phyloP scores from a whole-genome alignment of 2,888 invertebrate genomes.

The Teleiodes luculella region DNA sequence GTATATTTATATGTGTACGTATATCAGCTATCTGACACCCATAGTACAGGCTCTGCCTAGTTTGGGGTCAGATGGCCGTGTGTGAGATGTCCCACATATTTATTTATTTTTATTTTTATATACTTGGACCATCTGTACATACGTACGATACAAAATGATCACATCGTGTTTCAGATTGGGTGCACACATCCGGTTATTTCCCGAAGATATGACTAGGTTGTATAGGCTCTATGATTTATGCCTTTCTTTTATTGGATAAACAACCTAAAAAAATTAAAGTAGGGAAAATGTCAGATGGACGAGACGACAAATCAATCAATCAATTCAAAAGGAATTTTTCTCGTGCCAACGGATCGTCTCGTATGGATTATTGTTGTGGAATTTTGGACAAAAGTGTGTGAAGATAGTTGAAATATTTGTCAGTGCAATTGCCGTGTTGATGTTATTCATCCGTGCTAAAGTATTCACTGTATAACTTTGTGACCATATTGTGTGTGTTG shows the following conservation, averaged over 20 bases:
- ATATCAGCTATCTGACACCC: too few species aligned
- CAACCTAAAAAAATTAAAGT: slow-evolving; percentile 22
- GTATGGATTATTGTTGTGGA: slow-evolving; percentile 19
- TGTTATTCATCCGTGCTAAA: not conserved
- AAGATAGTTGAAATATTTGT: not conserved
- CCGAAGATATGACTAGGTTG: too few species aligned
- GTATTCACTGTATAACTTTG: slow-evolving; percentile 22
- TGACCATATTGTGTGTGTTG: slow-evolving; percentile 48
- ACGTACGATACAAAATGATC: too few species aligned
- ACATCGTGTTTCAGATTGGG: too few species aligned
- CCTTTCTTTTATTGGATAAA: slow-evolving; percentile 20
- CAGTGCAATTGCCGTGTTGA: not conserved
- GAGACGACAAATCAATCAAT: slow-evolving; percentile 43
- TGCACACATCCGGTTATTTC: too few species aligned
- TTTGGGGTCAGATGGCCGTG: too few species aligned
- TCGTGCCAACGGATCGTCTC: slow-evolving; percentile 16
- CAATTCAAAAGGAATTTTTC: slow-evolving; percentile 44
- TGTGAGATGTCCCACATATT: too few species aligned
- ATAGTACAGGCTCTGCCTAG: too few species aligned
- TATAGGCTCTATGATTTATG: not conserved
- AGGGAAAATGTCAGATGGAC: slow-evolving; percentile 18
- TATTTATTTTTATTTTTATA: too few species aligned
- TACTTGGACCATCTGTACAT: too few species aligned
- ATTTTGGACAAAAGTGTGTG: slow-evolving; percentile 34
- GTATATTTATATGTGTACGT: too few species aligned